Percentiles rank a stretch among this genome's conserved stretches.
phyloP scores from a whole-genome alignment of 1,140 invertebrate genomes.

The Pissodes strobi region DNA sequence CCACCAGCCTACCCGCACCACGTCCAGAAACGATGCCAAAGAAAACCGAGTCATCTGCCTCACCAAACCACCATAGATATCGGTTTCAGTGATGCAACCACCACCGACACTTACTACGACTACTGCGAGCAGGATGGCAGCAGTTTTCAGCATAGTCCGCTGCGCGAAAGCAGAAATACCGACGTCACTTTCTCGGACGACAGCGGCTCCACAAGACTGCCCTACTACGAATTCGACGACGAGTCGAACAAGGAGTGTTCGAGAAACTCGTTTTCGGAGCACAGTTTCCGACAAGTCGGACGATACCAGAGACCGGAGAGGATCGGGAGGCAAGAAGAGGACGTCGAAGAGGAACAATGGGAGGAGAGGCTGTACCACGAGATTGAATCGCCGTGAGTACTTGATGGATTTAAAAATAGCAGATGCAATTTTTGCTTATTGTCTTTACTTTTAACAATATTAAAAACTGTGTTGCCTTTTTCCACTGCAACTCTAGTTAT shows the following conservation, averaged over 20 bases:
- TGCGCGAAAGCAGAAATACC: constrained; percentile 35
- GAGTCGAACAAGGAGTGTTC: constrained; percentile 38
- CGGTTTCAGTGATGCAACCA: constrained; percentile 43
- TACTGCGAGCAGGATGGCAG: constrained; percentile 36
- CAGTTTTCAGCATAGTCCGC: constrained; percentile 25
- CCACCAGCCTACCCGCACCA: constrained; percentile 9
- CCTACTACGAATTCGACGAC: constrained; percentile 49
- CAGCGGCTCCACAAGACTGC: constrained; percentile 46
- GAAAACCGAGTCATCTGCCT: not conserved
- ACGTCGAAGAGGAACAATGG: constrained; percentile 35
- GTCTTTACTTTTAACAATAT: too few species aligned
- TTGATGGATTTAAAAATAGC: too few species aligned
- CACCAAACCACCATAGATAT: constrained; percentile 35
- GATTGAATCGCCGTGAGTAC: constrained; percentile 41
- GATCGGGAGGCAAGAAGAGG: constrained; percentile 27
- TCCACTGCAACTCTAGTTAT: too few species aligned
- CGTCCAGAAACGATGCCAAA: constrained; percentile 6
- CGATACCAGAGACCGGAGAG: not conserved
- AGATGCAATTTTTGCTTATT: too few species aligned
- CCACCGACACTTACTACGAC: constrained; percentile 40
- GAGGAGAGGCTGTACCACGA: constrained; percentile 44
- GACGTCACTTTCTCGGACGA: constrained; percentile 44
- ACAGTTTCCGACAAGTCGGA: constrained; percentile 5
- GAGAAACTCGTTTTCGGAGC: constrained; percentile 40
- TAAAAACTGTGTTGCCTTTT: not conserved